Evolutionary conservation across 30 jellyfish, hydroid and myxozoan species (phyloP).

Genomic region (Hydra vulgaris): DNA sequence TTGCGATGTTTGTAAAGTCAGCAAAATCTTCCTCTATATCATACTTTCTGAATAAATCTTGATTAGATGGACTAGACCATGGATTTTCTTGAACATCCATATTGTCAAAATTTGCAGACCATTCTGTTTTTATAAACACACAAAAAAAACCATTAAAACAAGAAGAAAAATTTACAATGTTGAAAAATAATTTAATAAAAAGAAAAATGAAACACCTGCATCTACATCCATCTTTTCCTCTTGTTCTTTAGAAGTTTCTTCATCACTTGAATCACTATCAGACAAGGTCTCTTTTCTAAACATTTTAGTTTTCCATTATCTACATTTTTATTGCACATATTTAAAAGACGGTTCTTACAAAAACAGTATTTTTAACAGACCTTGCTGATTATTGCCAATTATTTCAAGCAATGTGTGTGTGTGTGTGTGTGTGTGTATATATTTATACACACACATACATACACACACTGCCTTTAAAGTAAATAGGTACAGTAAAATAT

Average conservation of each 20-base stretch:
- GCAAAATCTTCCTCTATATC: constrained; percentile 51
- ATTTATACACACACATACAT: too few species aligned
- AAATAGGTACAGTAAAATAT: too few species aligned
- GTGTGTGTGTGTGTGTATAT: too few species aligned
- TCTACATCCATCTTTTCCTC: constrained; percentile 64
- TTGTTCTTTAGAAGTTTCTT: constrained; percentile 10
- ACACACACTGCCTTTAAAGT: too few species aligned
- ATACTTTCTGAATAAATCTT: constrained; percentile 31
- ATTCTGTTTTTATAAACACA: constrained; percentile 28
- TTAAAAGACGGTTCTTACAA: background rate
- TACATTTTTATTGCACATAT: background rate
- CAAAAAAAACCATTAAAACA: background rate
- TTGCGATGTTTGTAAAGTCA: constrained; percentile 67
- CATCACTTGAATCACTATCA: constrained; percentile 23
- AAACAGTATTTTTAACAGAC: background rate
- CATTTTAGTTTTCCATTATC: too few species aligned
- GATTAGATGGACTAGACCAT: constrained; percentile 38
- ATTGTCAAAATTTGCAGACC: constrained; percentile 73
- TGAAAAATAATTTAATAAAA: background rate
- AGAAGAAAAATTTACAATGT: background rate
- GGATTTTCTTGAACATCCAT: constrained; percentile 75
- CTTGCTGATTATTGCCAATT: background rate
- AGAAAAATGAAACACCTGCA: background rate
- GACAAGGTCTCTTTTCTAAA: background rate
- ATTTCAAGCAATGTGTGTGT: too few species aligned